Base-by-base conservation (phyloP, 2,113 vertebrate genomes). In the Myocastor coypus region DNA sequence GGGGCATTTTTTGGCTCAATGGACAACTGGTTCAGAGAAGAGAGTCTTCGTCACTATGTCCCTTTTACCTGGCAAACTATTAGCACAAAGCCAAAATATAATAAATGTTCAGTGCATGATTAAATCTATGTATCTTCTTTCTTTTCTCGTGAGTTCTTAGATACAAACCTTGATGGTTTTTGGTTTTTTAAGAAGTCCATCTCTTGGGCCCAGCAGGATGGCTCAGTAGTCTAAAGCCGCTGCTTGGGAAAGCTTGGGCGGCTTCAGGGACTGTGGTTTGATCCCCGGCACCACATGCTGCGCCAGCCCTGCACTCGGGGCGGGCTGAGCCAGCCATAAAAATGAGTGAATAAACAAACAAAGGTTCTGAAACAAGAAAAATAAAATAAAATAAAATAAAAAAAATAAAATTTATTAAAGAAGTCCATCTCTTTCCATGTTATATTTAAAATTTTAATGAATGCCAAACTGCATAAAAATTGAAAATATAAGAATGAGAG, bases 371-470 rank as follows among this genome's bases (percentile, higher is more conserved):
- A n/a, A n/a, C n/a, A n/a, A n/a, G n/a, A n/a, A n/a, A n/a, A n/a
- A n/a, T n/a, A n/a, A n/a, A n/a, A n/a, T n/a, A n/a, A n/a, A n/a
- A n/a, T n/a, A n/a, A n/a, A n/a, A n/a, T n/a, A n/a, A n/a, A n/a
- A n/a, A n/a, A n/a, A n/a, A n/a, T n/a, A n/a, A n/a, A n/a, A n/a
- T n/a, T n/a, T n/a, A n/a, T n/a, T n/a, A n/a, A n/a, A n/a, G n/a
- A n/a, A n/a, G n/a, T n/a, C n/a, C 0, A 57, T 81, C 28, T 92
- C 40, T 94, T 94, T 78, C 40, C 4, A 82, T 16, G 52, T 89
- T 93, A 64, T 34, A 92, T 59, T 64, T 82, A 30, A 94, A 94
- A 61, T 92, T 94, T 97, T 92, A 96, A 89, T 80, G 50, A 94
- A 83, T 55, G 40, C 73, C 94, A 94, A 96, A 80, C 63, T 91